Percentiles rank a stretch among this genome's conserved stretches.
Evolutionary conservation across 2,113 vertebrate genomes (phyloP).

Genomic region (Rattus rattus): DNA sequence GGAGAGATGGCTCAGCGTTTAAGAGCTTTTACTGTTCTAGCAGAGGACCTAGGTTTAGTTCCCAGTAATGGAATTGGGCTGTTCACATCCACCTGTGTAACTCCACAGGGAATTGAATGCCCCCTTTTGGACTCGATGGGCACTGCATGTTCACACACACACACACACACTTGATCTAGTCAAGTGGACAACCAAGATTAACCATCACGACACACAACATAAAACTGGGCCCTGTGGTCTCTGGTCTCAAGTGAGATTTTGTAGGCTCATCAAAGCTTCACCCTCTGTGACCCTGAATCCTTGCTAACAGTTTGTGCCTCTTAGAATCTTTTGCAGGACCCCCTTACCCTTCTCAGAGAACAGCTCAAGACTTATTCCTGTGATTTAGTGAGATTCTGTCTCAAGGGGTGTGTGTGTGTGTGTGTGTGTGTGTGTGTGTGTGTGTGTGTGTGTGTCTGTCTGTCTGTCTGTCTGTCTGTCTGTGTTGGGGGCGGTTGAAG

Average conservation of each 20-base stretch:
- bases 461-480: too few relatives aligned
- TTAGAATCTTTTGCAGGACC: background rate
- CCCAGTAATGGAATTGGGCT: background rate
- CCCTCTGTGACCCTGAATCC: background rate
- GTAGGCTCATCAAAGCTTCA: slow-evolving; percentile 2
- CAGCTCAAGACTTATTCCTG: background rate
- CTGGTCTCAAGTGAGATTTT: slow-evolving; percentile 1
- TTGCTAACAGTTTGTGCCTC: background rate
- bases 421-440: too few relatives aligned
- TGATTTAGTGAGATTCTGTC: background rate
- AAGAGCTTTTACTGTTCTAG: background rate
- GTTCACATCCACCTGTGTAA: background rate
- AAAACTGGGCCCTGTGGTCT: background rate
- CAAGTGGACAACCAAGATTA: background rate
- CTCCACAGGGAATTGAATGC: background rate
- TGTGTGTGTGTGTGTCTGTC: too few relatives aligned
- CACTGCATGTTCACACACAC: background rate
- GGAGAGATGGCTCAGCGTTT: background rate
- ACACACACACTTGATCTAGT: background rate
- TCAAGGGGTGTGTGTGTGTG: too few relatives aligned
- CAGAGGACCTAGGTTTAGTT: background rate
- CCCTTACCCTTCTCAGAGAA: background rate
- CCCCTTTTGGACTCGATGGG: background rate
- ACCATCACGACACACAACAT: background rate
- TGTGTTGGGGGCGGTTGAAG: too few relatives aligned